phyloP scores from a whole-genome alignment of 30 jellyfish, hydroid and myxozoan species.

The Catostylus mosaicus region DNA sequence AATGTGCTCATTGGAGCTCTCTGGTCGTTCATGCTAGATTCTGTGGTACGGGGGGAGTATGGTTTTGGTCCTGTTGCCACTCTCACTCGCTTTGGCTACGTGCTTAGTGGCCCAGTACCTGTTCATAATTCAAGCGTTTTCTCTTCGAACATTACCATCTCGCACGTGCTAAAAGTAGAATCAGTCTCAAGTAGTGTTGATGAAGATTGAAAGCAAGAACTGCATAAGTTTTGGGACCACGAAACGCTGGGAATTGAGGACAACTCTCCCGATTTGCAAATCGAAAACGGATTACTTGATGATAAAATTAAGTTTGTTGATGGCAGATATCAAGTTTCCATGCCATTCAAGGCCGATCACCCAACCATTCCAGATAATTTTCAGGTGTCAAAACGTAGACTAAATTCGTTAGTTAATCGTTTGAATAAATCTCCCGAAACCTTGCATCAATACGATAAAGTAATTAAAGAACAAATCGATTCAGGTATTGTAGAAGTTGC shows the following conservation, averaged over 20 bases:
- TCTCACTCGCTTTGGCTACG: conserved; percentile 42
- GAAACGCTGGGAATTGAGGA: conserved; percentile 47
- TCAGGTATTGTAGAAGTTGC: conserved; percentile 40
- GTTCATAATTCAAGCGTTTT: background rate
- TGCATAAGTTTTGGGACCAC: conserved; percentile 29
- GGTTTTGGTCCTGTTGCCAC: conserved; percentile 33
- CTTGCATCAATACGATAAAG: conserved; percentile 1
- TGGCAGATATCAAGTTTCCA: conserved; percentile 11
- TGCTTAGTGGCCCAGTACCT: conserved; percentile 34
- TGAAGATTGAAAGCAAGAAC: background rate
- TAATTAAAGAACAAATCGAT: conserved; percentile 1
- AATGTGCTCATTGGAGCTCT: conserved; percentile 37
- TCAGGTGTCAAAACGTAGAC: background rate
- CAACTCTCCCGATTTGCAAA: background rate
- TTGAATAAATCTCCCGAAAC: conserved; percentile 14
- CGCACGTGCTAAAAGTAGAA: conserved; percentile 20
- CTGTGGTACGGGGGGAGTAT: conserved; percentile 36
- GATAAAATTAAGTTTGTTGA: conserved; percentile 10
- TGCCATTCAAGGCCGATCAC: conserved; percentile 49
- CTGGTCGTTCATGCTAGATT: conserved; percentile 10
- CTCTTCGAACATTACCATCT: background rate
- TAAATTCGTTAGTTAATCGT: background rate
- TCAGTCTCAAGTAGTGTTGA: background rate
- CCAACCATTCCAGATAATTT: conserved; percentile 30
- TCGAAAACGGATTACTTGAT: background rate